Evolutionary conservation across 1,140 invertebrate species (phyloP).

Genomic region (Alviniconcha marisindica): DNA sequence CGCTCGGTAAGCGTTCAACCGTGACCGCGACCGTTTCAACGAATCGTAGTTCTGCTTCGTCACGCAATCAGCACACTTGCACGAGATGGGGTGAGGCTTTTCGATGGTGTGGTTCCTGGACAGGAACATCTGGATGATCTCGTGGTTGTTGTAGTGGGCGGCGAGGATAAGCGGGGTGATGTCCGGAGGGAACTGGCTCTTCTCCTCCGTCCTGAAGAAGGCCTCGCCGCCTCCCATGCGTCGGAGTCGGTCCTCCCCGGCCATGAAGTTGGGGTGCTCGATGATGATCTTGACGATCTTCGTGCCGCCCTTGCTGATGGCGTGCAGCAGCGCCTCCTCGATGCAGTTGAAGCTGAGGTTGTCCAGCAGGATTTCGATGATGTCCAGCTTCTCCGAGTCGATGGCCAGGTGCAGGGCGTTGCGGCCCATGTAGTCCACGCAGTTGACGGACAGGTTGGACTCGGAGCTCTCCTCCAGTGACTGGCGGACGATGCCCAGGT

Average conservation of each 20-base stretch:
- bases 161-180: constrained; percentile 75
- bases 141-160: constrained; percentile 75
- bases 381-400: constrained; percentile 73
- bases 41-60: constrained; percentile 76
- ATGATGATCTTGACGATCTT: constrained; percentile 75
- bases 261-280: constrained; percentile 74
- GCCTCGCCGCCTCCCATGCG: constrained; percentile 69
- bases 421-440: constrained; percentile 73
- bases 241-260: constrained; percentile 71
- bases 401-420: constrained; percentile 74
- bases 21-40: constrained; percentile 70
- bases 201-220: constrained; percentile 71
- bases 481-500: constrained; percentile 70
- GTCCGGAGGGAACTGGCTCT: constrained; percentile 72
- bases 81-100: constrained; percentile 80
- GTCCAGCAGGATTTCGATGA: constrained; percentile 71
- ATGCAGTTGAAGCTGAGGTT: constrained; percentile 72
- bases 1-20: constrained; percentile 75
- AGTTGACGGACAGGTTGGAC: constrained; percentile 69
- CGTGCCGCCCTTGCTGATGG: constrained; percentile 74
- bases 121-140: constrained; percentile 76
- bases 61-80: constrained; percentile 80
- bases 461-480: constrained; percentile 68
- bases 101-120: constrained; percentile 74
- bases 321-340: constrained; percentile 74